Evolutionary conservation across 2,797 vertebrate genomes (phyloP), one percentile per base, ranked within the genome.

Genomic region (Notamacropus eugenii): DNA sequence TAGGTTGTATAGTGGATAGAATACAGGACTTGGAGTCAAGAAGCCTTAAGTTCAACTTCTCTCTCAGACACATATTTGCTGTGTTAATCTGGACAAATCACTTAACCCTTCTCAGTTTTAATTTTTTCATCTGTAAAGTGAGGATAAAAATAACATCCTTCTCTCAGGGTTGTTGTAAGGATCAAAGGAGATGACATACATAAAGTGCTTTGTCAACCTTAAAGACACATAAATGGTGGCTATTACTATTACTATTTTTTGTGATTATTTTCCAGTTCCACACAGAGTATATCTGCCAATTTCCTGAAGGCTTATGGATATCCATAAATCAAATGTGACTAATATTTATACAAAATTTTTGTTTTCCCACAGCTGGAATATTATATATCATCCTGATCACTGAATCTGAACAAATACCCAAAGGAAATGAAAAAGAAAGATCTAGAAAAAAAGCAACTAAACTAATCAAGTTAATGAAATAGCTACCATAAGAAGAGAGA

Each of bases 401-500:
- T 82, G 8, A 29, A 46, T 92, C n/a, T 95, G 34, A 91, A 67
- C 55, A 96, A 96, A 92, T 52, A 96, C 6, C 40, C 56, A 82
- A 12, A n/a, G 90, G 57, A 90, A 22, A 91, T 62, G n/a, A 96
- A 91, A 40, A 96, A 46, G 31, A 93, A 95, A 82, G 57, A 55
- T 93, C 6, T 19, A 50, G 11, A 40, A 52, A 62, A 54, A 92
- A 34, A n/a, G n/a, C 90, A 90, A 90, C 34, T 92, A 91, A 92
- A 95, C 34, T 46, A n/a, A 46, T 92, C 16, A 55, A 59, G 59
- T 56, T 52, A 55, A 27, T 93, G 92, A 95, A 93, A 52, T 12
- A 94, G n/a, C n/a, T 91, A 9, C 56, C 94, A 90, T 90, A 96
- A 95, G 12, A 92, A 91, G 94, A 90, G 24, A 82, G 62, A 93